Evolutionary conservation across 2,797 vertebrate species (phyloP).

Genomic region (Botia almorhae): DNA sequence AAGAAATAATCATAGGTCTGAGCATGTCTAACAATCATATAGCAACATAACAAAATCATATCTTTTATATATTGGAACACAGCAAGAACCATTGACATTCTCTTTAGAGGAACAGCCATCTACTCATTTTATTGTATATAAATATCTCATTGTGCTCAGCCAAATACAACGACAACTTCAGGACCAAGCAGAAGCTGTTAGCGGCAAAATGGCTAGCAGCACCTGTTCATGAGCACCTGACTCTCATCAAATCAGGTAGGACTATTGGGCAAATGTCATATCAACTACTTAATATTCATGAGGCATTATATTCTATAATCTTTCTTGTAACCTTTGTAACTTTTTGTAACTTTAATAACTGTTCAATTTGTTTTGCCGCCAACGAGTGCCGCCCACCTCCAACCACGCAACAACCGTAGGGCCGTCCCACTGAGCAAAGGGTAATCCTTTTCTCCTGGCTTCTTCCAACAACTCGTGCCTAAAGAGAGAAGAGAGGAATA

Average conservation of each 20-base stretch:
- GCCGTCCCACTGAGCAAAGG: slow-evolving; percentile 97
- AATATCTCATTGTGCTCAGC: background rate
- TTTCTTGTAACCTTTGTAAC: background rate
- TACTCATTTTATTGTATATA: background rate
- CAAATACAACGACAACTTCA: background rate
- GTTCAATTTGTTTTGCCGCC: background rate
- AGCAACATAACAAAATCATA: background rate
- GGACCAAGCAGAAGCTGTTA: background rate
- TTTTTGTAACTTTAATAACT: background rate
- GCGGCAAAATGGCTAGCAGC: background rate
- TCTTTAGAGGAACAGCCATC: no score
- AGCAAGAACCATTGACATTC: no score
- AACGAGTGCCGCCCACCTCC: slow-evolving; percentile 78
- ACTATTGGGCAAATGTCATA: no score
- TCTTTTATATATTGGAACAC: background rate
- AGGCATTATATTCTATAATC: background rate
- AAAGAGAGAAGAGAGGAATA: slow-evolving; percentile 65
- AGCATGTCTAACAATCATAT: background rate
- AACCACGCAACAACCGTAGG: slow-evolving; percentile 96
- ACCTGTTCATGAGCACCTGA: background rate
- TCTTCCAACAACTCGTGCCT: slow-evolving; percentile 97
- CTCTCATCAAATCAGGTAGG: background rate
- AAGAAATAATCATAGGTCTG: background rate
- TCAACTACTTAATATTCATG: no score
- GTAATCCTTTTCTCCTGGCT: slow-evolving; percentile 92